Evolutionary conservation across 1,140 invertebrate genomes (phyloP), one percentile per base, ranked within the genome.

Genomic region (Anthonomus grandis): DNA sequence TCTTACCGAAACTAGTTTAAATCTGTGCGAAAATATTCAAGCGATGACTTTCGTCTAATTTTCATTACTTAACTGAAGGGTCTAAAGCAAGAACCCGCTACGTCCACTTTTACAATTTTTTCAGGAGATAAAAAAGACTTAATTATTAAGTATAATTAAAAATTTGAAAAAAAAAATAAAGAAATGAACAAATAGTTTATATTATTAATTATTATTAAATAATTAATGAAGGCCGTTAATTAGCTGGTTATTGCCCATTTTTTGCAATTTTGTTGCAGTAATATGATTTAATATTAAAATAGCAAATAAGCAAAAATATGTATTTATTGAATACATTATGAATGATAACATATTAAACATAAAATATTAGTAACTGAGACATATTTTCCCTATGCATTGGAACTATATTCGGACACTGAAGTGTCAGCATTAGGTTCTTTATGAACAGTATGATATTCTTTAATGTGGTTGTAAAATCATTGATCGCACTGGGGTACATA

Each of bases 1-100:
- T n/a, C n/a, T n/a, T n/a, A n/a, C n/a, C n/a, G n/a, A n/a, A n/a
- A n/a, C n/a, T n/a, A n/a, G n/a, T n/a, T n/a, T n/a, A n/a, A n/a
- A n/a, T n/a, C n/a, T n/a, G n/a, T n/a, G n/a, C n/a, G n/a, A n/a
- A n/a, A n/a, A n/a, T n/a, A n/a, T n/a, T n/a, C n/a, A n/a, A n/a
- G n/a, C n/a, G n/a, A n/a, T n/a, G n/a, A n/a, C n/a, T n/a, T n/a
- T n/a, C n/a, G n/a, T n/a, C n/a, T n/a, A n/a, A n/a, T n/a, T n/a
- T n/a, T n/a, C n/a, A n/a, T n/a, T n/a, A n/a, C n/a, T n/a, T n/a
- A 50, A 50, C 37, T 50, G 24, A 36, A 36, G 34, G 47, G 47
- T 50, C 47, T 23, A 50, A 37, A 10, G 47, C 31, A 36, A 50
- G 2, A 50, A 50, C 31, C 47, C 17, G 27, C 47, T 21, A 50